These are phyloP conservation scores for Pinctada fucata DNA, from an alignment of 2,888 invertebrate species.

Conservation along the genomic window DNA sequence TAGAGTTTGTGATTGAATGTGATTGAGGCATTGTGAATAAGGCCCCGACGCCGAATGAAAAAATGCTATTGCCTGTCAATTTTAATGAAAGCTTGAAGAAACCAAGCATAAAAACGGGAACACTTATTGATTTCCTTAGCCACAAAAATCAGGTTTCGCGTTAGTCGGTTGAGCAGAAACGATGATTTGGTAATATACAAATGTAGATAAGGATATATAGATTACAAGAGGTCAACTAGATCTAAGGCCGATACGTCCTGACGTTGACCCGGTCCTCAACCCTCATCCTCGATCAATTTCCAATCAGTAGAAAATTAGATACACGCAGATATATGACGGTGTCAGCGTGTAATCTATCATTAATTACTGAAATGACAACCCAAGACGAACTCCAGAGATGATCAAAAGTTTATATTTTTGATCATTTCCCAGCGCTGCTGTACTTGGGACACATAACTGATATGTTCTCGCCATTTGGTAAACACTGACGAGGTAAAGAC, in stretches of 20 bases:
- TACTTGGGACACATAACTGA: background rate
- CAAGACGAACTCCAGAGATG: background rate
- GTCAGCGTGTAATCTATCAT: background rate
- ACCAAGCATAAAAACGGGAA: no score
- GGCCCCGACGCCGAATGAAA: no score
- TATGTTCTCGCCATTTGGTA: background rate
- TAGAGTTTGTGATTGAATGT: no score
- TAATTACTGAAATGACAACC: conserved; percentile 5
- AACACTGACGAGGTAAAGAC: background rate
- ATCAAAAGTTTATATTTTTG: background rate
- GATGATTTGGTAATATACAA: no score
- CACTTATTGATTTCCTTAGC: no score
- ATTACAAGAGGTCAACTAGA: background rate
- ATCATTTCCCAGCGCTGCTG: background rate
- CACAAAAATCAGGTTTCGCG: no score
- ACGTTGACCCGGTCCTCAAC: background rate
- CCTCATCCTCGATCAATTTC: conserved; percentile 15
- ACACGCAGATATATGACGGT: background rate
- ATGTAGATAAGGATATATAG: background rate
- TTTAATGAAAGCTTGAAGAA: no score
- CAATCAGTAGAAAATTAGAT: conserved; percentile 16
- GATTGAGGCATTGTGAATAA: no score
- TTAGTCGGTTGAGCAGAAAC: no score
- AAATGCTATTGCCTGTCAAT: no score
- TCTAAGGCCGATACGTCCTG: background rate